Percentiles rank a stretch among this genome's conserved stretches.
These are phyloP conservation scores for Crocidura indochinensis DNA, from an alignment of 2,797 vertebrate genomes.

Conservation along the genomic window DNA sequence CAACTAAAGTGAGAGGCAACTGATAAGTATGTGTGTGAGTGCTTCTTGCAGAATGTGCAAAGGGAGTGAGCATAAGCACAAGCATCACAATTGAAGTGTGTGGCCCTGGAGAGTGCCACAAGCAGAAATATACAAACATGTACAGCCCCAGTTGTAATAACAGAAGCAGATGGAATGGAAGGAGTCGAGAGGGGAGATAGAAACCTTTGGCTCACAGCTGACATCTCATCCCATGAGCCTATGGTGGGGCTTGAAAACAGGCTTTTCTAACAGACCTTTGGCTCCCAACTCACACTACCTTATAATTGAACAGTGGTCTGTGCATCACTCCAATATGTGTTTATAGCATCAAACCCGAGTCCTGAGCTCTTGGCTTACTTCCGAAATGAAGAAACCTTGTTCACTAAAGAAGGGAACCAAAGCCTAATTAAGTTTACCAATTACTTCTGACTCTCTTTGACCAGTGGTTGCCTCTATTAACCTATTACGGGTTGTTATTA, in stretches of 20 bases:
- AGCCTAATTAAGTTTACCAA: conserved; percentile 39
- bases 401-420: conserved; percentile 41
- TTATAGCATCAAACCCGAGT: conserved; percentile 43
- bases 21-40: too few relatives aligned
- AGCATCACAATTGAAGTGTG: too few relatives aligned
- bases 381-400: conserved; percentile 36
- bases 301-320: conserved; percentile 22
- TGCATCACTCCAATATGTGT: conserved; percentile 24
- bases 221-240: background rate
- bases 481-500: conserved; percentile 29
- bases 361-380: conserved; percentile 1
- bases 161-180: too few relatives aligned
- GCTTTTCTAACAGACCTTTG: background rate
- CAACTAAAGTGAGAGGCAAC: too few relatives aligned
- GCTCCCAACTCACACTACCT: background rate
- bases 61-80: too few relatives aligned
- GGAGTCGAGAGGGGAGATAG: background rate
- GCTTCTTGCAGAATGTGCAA: too few relatives aligned
- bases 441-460: conserved; percentile 38
- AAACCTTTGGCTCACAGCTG: background rate
- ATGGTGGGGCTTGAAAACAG: background rate
- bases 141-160: too few relatives aligned
- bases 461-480: background rate
- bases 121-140: too few relatives aligned
- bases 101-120: too few relatives aligned